Conservation (phyloP, 2,888 invertebrate genomes). For the Andricus quercusramuli region DNA sequence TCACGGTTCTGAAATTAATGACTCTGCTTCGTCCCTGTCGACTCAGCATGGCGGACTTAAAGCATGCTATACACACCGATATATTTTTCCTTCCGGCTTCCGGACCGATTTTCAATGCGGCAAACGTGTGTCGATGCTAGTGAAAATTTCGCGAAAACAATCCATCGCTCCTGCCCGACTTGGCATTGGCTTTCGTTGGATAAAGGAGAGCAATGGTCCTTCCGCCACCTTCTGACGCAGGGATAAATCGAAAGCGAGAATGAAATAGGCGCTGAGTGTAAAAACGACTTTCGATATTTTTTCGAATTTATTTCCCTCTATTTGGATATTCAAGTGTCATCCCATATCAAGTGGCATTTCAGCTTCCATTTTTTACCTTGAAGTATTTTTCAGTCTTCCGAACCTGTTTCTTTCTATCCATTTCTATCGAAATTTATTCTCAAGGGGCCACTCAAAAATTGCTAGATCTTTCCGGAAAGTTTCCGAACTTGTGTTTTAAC, state of each 20-base stretch:
- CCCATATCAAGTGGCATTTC: background rate
- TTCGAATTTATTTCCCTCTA: background rate
- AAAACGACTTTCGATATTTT: background rate
- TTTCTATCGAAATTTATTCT: no score
- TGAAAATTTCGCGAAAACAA: slow-evolving; percentile 38
- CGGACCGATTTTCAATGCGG: slow-evolving; percentile 39
- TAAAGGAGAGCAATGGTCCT: slow-evolving; percentile 6
- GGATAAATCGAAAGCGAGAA: slow-evolving; percentile 4
- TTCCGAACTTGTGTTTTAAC: no score
- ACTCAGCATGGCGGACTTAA: slow-evolving; percentile 42
- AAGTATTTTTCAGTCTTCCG: no score
- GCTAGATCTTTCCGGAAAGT: no score
- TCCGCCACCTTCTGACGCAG: background rate
- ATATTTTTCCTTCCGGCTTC: slow-evolving; percentile 30
- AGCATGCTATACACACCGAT: slow-evolving; percentile 15
- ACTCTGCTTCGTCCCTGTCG: slow-evolving; percentile 58
- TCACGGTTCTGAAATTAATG: slow-evolving; percentile 61
- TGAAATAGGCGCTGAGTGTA: background rate
- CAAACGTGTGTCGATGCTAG: slow-evolving; percentile 10
- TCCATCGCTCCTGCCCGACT: slow-evolving; percentile 17
- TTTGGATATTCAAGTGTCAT: background rate
- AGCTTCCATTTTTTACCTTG: no score
- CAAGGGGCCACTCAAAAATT: no score
- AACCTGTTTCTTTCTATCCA: no score
- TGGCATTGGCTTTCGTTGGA: slow-evolving; percentile 12